These are phyloP conservation scores for Automeris io DNA, from an alignment of 2,888 invertebrate genomes.

Conservation along the genomic window DNA sequence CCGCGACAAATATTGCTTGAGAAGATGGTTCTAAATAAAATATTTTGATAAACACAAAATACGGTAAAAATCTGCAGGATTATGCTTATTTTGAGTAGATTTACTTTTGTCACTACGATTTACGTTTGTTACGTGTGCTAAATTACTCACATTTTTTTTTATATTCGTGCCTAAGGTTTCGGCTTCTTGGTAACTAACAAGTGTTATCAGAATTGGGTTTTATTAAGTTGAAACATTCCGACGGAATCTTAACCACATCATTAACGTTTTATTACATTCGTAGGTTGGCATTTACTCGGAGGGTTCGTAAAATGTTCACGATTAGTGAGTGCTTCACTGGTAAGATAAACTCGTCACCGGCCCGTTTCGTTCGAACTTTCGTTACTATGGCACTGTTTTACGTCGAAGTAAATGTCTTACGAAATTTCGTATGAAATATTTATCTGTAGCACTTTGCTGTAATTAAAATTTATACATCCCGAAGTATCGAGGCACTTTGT, in stretches of 20 bases:
- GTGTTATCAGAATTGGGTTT: background rate
- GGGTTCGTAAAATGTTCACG: conserved; percentile 13
- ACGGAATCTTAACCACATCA: conserved; percentile 11
- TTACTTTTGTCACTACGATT: too few species aligned
- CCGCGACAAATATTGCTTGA: too few species aligned
- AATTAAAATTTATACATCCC: conserved; percentile 8
- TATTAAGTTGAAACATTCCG: conserved; percentile 7
- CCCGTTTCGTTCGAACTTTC: conserved; percentile 9
- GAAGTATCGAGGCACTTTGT: conserved; percentile 3
- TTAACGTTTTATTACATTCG: conserved; percentile 11
- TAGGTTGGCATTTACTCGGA: conserved; percentile 8
- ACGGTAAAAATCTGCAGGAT: too few species aligned
- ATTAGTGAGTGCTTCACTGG: conserved; percentile 15
- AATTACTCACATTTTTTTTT: background rate
- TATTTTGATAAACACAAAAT: too few species aligned
- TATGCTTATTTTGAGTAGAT: too few species aligned
- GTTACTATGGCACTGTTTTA: conserved; percentile 9
- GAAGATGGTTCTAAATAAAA: too few species aligned
- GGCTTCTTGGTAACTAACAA: too few species aligned
- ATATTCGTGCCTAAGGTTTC: background rate
- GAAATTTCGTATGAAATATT: conserved; percentile 8
- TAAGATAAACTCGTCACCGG: conserved; percentile 11
- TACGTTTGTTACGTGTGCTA: background rate
- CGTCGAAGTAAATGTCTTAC: conserved; percentile 8
- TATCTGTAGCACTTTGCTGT: conserved; percentile 5